Evolutionary conservation across 2,888 invertebrate species (phyloP), one percentile per base, ranked within the genome.

Genomic region (Cryptocheilus praepositus): DNA sequence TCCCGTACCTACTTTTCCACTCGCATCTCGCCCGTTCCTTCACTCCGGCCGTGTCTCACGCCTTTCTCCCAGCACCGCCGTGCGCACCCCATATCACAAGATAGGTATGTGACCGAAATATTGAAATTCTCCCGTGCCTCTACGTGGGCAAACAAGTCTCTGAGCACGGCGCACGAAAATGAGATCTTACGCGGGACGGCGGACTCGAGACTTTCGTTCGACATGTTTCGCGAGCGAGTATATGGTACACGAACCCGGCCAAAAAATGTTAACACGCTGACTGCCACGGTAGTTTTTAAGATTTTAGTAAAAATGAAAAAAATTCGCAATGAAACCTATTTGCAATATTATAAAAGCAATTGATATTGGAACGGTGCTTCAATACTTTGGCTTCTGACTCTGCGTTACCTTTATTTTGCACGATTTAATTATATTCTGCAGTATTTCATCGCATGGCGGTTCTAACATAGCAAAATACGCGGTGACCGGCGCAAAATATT

Each of bases 41-140:
- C 54, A 15, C 13, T 16, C 54, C n/a, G n/a, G 44, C 45, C 16
- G 11, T 16, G 16, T 44, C 51, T 60, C 49, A 22, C 28, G 8
- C 18, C 5, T 44, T 43, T 44, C 16, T 44, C 44, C 4, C 43
- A 18, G 5, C 5, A 1, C 4, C 57, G 43, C 21, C 25, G 19
- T 61, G 8, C 16, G n/a, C n/a, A n/a, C 13, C 52, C 11, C 49
- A 2, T 52, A 56, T 44, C 15, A 45, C 51, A 43, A 43, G 54
- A 44, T 21, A n/a, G 59, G 73, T 79, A 76, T 79, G 73, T 73
- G 73, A 76, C 74, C 73, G 76, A 80, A 80, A 80, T 80, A 81
- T 77, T 73, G 74, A 79, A 75, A 76, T 74, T 67, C 73, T 69
- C 70, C 18, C 49, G 73, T 67, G 68, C 52, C 11, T 18, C 15